Evolutionary conservation across 1,140 invertebrate species (phyloP), one percentile per base, ranked within the genome.

Genomic region (Drosophila eugracilis): DNA sequence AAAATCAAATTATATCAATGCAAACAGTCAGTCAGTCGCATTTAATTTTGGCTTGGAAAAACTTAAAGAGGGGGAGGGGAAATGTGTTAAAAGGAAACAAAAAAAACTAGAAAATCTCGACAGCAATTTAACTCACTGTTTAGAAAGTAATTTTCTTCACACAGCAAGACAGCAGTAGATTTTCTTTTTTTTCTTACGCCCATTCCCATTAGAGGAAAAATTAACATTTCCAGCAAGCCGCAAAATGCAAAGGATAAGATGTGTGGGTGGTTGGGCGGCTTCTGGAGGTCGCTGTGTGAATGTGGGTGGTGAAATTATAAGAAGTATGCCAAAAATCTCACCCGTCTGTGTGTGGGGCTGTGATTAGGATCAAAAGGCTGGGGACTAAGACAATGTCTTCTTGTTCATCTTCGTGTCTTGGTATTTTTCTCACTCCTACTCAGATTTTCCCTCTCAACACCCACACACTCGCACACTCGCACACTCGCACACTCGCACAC

Each of bases 301-400:
- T 39, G 44, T 65, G 60, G 45, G 32, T 15, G 45, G 32, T 15
- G 30, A 34, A 32, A 42, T 42, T 52, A 14, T 26, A 66, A 50
- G 65, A 67, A 67, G 65, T 67, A 67, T 67, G 65, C 65, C 65
- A 67, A 67, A 67, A 67, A 67, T 67, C 62, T 67, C 44, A 62
- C 62, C 60, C 59, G 26, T 39, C 34, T 65, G n/a, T n/a, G 60
- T 63, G 62, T 63, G 59, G 19, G 34, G 15, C 63, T 42, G 60
- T 67, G 63, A 67, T 67, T 67, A 67, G 65, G 65, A 67, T 67
- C 65, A 66, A 67, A 67, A 52, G 63, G 36, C 63, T 26, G 34
- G 39, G 60, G 45, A 34, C 63, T 53, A 67, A 67, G 65, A 67
- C 65, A 67, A 67, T 67, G 62, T 48, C 54, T 39, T 36, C 54